Conservation (phyloP, 2,113 vertebrate species). For the Eidolon helvum region DNA sequence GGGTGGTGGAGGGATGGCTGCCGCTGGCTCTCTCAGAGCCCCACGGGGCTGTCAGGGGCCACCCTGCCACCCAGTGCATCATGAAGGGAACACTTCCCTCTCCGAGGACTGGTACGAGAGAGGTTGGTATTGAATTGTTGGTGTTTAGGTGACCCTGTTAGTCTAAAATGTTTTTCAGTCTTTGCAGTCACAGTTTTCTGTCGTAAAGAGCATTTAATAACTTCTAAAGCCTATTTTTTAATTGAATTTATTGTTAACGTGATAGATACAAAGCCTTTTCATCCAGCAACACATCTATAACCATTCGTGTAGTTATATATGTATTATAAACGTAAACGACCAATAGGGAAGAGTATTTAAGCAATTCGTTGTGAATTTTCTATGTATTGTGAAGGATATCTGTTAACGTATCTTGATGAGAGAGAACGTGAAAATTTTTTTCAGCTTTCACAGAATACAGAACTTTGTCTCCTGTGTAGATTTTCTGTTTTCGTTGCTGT, state of each 20-base stretch:
- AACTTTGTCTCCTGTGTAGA: background rate
- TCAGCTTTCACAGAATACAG: background rate
- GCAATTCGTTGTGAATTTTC: background rate
- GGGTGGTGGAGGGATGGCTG: no score
- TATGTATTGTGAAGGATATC: background rate
- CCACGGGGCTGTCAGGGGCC: background rate
- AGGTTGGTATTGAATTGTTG: background rate
- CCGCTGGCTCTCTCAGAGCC: background rate
- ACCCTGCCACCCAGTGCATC: accelerated
- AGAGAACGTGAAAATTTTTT: background rate
- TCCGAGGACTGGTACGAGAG: background rate
- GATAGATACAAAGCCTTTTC: background rate
- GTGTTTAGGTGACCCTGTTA: background rate
- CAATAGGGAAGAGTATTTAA: background rate
- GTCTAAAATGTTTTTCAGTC: background rate
- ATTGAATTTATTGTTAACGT: background rate
- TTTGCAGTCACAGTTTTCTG: background rate
- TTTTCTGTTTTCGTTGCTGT: background rate
- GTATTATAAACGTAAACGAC: no score
- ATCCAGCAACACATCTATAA: background rate
- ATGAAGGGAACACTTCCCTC: background rate
- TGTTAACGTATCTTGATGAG: background rate
- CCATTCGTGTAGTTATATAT: background rate
- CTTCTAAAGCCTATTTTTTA: background rate
- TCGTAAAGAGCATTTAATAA: background rate